A percentile compares a stretch with the other conserved stretches of the same genome.
Evolutionary conservation across 1,140 invertebrate species (phyloP).

Genomic region (silkworm (Bombyx mori)): ASM3026992v2 NC_085133.1:9806501-9807000

Average conservation of each 20-base stretch:
- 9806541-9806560: too few relatives aligned
- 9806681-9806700: conserved; percentile 83
- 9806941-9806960: too few relatives aligned
- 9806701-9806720: conserved; percentile 76
- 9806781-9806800: conserved; percentile 28
- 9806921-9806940: too few relatives aligned
- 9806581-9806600: too few relatives aligned
- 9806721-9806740: conserved; percentile 70
- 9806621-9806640: conserved; percentile 31
- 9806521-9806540: too few relatives aligned
- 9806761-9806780: conserved; percentile 17
- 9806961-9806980: too few relatives aligned
- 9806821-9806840: neutral
- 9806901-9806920: too few relatives aligned
- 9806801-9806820: conserved; percentile 19
- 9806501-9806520: too few relatives aligned
- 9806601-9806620: neutral
- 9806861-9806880: too few relatives aligned
- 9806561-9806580: too few relatives aligned
- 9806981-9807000: too few relatives aligned
- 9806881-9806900: too few relatives aligned
- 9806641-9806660: conserved; percentile 75
- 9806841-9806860: neutral
- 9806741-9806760: conserved; percentile 19
- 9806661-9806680: conserved; percentile 84